A percentile compares a stretch with the other conserved stretches of the same genome.
phyloP scores from a whole-genome alignment of 2,797 vertebrate species.

The Catamblyrhynchus diadema region DNA sequence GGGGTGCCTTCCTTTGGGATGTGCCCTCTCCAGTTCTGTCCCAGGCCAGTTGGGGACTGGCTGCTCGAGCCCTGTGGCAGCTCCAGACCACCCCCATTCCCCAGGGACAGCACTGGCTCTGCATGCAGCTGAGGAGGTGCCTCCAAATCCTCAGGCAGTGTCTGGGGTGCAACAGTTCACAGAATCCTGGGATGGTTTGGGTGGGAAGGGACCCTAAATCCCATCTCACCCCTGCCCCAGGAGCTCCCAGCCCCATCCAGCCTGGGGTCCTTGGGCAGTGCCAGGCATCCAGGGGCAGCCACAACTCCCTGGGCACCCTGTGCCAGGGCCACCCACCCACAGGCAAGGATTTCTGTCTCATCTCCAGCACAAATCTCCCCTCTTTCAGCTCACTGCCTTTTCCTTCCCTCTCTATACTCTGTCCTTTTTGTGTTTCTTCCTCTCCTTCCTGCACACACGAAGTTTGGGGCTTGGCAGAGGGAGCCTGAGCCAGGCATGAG shows the following conservation, averaged over 20 bases:
- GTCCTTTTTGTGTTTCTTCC: not conserved
- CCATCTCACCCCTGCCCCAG: not conserved
- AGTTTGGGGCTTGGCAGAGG: too few relatives aligned
- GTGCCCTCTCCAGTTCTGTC: not conserved
- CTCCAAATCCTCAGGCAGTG: not conserved
- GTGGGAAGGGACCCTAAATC: not conserved
- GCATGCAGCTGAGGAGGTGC: not conserved
- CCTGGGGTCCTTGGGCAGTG: not conserved
- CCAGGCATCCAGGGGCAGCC: not conserved
- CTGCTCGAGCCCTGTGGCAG: not conserved
- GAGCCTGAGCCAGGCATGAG: fast-evolving
- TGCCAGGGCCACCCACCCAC: not conserved
- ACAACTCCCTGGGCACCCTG: not conserved
- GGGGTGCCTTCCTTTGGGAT: not conserved
- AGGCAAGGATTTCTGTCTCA: not conserved
- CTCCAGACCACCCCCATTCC: fast-evolving
- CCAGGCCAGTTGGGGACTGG: not conserved
- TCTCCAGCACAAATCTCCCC: not conserved
- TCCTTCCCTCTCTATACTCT: not conserved
- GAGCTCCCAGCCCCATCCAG: not conserved
- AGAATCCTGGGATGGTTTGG: not conserved
- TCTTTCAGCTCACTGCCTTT: not conserved
- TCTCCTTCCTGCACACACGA: not conserved
- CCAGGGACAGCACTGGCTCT: not conserved
- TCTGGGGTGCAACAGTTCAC: not conserved